A percentile compares a stretch with the other conserved stretches of the same genome.
These are phyloP conservation scores for Tipula helvola DNA, from an alignment of 2,888 invertebrate genomes.

Conservation along the genomic window DNA sequence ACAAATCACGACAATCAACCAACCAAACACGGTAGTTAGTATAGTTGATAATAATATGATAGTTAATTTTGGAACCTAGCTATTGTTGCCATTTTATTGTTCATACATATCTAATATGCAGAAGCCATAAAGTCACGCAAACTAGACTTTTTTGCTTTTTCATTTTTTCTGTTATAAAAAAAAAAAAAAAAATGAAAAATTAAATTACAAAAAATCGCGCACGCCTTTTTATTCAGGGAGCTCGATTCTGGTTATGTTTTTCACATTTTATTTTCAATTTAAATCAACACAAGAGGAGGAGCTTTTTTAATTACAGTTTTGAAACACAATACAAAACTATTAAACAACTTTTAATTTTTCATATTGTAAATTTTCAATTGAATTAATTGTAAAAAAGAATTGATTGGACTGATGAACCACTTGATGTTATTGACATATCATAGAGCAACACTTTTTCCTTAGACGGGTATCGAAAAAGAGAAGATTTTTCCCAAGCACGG, in stretches of 20 bases:
- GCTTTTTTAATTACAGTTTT: slow-evolving; percentile 4
- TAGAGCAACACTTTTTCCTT: too few species aligned
- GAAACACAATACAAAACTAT: neutral
- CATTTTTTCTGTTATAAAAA: neutral
- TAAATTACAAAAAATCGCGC: neutral
- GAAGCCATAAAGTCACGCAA: slow-evolving; percentile 10
- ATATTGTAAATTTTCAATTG: neutral
- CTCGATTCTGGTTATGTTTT: neutral
- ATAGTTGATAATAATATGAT: neutral
- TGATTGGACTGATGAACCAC: neutral
- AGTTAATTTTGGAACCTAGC: neutral
- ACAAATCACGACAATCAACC: neutral
- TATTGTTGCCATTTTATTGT: neutral
- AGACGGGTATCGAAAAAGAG: too few species aligned
- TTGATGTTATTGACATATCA: too few species aligned
- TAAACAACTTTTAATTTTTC: neutral
- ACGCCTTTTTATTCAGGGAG: slow-evolving; percentile 6
- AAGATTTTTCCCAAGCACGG: neutral
- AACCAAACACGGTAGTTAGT: neutral
- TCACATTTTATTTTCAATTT: neutral
- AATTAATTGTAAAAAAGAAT: neutral
- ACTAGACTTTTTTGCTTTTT: neutral
- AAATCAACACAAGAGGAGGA: neutral
- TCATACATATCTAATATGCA: neutral
- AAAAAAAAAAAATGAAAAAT: neutral